These are phyloP conservation scores for Diuraphis noxia DNA, from an alignment of 1,140 invertebrate species.

Conservation along the genomic window DNA sequence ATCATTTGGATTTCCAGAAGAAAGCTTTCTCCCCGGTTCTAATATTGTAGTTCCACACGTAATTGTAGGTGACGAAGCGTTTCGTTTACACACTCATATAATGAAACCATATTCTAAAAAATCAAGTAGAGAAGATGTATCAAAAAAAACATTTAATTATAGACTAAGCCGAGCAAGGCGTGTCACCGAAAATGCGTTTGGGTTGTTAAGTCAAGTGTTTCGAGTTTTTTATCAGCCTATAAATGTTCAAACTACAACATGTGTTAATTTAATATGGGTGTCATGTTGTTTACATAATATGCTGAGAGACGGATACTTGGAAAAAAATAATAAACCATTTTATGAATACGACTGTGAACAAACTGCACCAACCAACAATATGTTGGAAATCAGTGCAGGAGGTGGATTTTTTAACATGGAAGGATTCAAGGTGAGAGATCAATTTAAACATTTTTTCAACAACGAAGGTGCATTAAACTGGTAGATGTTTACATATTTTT, in stretches of 20 bases:
- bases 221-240: slow-evolving; percentile 56
- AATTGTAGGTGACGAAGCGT: slow-evolving; percentile 60
- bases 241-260: slow-evolving; percentile 58
- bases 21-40: slow-evolving; percentile 56
- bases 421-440: no score
- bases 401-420: no score
- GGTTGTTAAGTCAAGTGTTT: slow-evolving; percentile 54
- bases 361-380: not conserved
- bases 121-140: slow-evolving; percentile 51
- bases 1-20: slow-evolving; percentile 58
- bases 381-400: no score
- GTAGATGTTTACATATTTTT: no score
- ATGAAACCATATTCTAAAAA: slow-evolving; percentile 60
- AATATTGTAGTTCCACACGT: slow-evolving; percentile 57
- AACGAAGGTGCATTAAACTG: no score
- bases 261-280: slow-evolving; percentile 57
- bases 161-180: slow-evolving; percentile 56
- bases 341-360: not conserved
- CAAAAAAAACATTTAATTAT: slow-evolving; percentile 59
- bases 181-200: slow-evolving; percentile 59
- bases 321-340: not conserved
- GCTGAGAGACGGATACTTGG: no score
- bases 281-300: slow-evolving; percentile 58
- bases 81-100: slow-evolving; percentile 58
- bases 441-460: no score